Conservation (phyloP, 1,140 invertebrate genomes). For the Dreissena polymorpha region DNA sequence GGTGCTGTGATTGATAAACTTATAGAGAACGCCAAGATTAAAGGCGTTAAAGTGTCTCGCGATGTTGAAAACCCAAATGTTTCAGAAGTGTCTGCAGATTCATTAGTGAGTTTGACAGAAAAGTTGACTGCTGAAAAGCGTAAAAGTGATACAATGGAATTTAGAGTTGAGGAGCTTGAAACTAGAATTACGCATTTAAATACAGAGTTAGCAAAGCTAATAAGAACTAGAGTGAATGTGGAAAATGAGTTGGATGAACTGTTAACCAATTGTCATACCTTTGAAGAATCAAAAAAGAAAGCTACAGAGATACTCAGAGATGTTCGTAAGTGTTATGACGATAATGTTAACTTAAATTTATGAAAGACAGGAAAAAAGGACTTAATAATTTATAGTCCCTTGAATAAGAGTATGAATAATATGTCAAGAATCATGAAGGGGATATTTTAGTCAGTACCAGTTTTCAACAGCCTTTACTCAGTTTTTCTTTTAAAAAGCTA, state of each 20-base stretch:
- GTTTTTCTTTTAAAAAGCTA: no score
- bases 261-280: constrained; percentile 56
- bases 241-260: constrained; percentile 72
- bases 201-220: constrained; percentile 71
- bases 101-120: constrained; percentile 56
- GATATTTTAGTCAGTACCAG: no score
- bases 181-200: constrained; percentile 73
- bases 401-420: no score
- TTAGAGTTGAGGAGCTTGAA: constrained; percentile 74
- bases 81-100: constrained; percentile 60
- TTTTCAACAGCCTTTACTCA: no score
- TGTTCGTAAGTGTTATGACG: constrained; percentile 63
- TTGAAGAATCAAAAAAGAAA: constrained; percentile 66
- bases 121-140: constrained; percentile 56
- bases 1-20: constrained; percentile 57
- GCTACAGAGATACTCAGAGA: constrained; percentile 67
- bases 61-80: constrained; percentile 53
- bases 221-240: constrained; percentile 65
- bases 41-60: constrained; percentile 53
- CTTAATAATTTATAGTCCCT: no score
- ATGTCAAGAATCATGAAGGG: no score
- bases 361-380: no score
- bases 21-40: constrained; percentile 61
- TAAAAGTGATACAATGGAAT: constrained; percentile 60
- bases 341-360: neutral